These are phyloP conservation scores for Pantherophis vulpinus DNA, from an alignment of 2,797 vertebrate species.

Conservation along the genomic window DNA sequence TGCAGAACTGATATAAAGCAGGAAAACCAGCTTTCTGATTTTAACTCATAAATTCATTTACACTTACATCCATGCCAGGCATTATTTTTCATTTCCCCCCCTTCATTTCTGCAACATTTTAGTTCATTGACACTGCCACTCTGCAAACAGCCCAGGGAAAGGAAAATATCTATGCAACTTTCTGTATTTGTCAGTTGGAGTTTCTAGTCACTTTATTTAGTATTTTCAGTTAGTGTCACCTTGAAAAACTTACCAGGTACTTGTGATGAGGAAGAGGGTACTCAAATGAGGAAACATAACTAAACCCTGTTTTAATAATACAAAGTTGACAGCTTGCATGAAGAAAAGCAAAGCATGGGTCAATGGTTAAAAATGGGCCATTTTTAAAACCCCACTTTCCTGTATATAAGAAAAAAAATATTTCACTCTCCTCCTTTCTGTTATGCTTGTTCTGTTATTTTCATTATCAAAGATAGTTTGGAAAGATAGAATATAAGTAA, in stretches of 20 bases:
- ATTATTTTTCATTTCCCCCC: background rate
- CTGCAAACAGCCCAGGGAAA: background rate
- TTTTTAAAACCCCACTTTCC: background rate
- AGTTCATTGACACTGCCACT: background rate
- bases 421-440: background rate
- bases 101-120: background rate
- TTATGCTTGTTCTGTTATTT: background rate
- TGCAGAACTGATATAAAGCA: background rate
- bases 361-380: background rate
- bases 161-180: background rate
- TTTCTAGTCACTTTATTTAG: background rate
- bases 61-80: background rate
- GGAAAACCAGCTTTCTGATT: background rate
- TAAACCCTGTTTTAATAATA: background rate
- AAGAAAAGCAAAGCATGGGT: background rate
- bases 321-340: background rate
- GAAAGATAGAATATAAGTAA: background rate
- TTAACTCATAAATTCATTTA: background rate
- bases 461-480: background rate
- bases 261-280: background rate
- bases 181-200: background rate
- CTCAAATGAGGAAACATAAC: background rate
- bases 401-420: background rate
- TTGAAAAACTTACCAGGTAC: background rate
- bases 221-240: background rate